These are phyloP conservation scores for Hypsibius dujardini DNA, from an alignment of 1,140 invertebrate genomes.

Conservation along the genomic window DNA sequence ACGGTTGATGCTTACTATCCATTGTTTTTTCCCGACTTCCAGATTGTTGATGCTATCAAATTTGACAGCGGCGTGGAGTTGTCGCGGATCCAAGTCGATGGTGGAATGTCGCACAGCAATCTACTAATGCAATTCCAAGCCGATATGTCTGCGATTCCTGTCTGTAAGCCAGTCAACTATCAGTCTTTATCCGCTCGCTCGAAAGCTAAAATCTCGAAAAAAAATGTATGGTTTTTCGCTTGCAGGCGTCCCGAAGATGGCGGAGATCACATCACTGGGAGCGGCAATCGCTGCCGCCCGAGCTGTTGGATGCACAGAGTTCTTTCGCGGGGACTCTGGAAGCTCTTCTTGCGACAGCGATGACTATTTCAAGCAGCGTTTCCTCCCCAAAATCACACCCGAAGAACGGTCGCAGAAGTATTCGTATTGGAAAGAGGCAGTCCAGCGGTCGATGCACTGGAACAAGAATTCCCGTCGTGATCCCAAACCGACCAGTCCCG, in stretches of 20 bases:
- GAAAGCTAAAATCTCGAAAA: too few relatives aligned
- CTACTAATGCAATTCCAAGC: constrained; percentile 86
- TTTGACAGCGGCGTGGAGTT: constrained; percentile 64
- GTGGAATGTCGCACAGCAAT: constrained; percentile 71
- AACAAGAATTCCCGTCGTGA: constrained; percentile 26
- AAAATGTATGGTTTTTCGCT: constrained; percentile 25
- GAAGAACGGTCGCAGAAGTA: constrained; percentile 60
- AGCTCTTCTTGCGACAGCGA: constrained; percentile 13
- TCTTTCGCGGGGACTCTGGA: constrained; percentile 24
- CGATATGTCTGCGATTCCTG: constrained; percentile 62
- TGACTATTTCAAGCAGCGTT: constrained; percentile 10
- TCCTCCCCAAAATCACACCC: background rate
- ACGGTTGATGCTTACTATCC: constrained; percentile 26
- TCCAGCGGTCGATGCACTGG: constrained; percentile 70
- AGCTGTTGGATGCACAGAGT: constrained; percentile 51
- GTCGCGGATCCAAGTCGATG: constrained; percentile 69
- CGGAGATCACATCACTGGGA: constrained; percentile 73
- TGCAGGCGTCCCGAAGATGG: constrained; percentile 57
- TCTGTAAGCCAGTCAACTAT: constrained; percentile 33
- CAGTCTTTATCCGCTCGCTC: too few relatives aligned
- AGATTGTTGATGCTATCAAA: constrained; percentile 62
- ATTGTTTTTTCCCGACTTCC: constrained; percentile 24
- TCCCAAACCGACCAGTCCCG: background rate
- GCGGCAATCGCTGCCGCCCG: constrained; percentile 68
- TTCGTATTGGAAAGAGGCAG: constrained; percentile 77